Conservation (phyloP, 1,140 invertebrate species). For the Drosophila sucinea region DNA sequence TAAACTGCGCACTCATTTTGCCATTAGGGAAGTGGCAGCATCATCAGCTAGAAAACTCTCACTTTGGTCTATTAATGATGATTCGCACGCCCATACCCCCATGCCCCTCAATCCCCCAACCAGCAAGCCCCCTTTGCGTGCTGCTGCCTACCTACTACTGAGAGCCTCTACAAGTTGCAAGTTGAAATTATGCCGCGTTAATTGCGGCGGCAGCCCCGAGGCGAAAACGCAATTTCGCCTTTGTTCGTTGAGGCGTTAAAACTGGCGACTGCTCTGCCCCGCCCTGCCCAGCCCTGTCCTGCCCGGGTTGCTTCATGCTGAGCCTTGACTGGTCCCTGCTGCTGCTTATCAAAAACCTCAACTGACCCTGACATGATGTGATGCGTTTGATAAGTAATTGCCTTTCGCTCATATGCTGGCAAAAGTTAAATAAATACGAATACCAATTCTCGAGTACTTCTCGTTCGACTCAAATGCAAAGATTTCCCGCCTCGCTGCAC, state of each 20-base stretch:
- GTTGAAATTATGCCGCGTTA: slow-evolving; percentile 70
- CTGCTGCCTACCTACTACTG: slow-evolving; percentile 2
- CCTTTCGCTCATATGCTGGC: slow-evolving; percentile 9
- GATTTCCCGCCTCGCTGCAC: slow-evolving; percentile 62
- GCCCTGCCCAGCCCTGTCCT: slow-evolving; percentile 3
- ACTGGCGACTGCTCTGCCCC: slow-evolving; percentile 37
- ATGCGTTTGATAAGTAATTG: slow-evolving; percentile 40
- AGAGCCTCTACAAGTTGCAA: slow-evolving; percentile 26
- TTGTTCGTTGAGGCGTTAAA: slow-evolving; percentile 71
- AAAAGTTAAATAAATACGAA: slow-evolving; percentile 6
- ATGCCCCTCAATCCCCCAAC: no score
- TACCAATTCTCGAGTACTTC: not conserved
- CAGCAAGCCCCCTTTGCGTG: no score
- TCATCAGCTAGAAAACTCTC: slow-evolving; percentile 57
- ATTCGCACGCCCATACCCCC: slow-evolving; percentile 53
- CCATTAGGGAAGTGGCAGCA: slow-evolving; percentile 53
- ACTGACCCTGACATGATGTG: slow-evolving; percentile 44
- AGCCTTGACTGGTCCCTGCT: not conserved
- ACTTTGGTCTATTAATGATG: slow-evolving; percentile 79
- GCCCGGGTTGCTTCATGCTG: no score
- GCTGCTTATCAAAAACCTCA: slow-evolving; percentile 40
- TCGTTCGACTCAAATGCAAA: slow-evolving; percentile 13
- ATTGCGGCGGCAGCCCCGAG: slow-evolving; percentile 68
- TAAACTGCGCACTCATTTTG: slow-evolving; percentile 49
- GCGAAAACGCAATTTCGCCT: slow-evolving; percentile 59